phyloP scores from a whole-genome alignment of 2,797 vertebrate genomes.

The Oryzias dopingdopingensis region DNA sequence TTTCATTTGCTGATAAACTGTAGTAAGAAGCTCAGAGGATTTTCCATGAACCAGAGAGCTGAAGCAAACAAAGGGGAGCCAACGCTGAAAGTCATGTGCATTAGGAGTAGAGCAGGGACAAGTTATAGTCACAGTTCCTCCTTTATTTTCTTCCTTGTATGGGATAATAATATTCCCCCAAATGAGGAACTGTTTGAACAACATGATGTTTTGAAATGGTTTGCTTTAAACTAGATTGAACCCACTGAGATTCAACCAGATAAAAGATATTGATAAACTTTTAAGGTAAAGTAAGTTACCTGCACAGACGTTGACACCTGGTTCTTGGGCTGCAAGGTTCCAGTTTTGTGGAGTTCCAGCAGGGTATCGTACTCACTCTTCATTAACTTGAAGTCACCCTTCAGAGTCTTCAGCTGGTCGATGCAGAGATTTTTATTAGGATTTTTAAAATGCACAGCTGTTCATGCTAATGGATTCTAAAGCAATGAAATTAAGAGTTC shows the following conservation, averaged over 20 bases:
- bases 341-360: conserved; percentile 73
- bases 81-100: no score
- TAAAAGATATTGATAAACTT: no score
- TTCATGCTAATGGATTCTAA: neutral
- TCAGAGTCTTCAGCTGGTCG: conserved; percentile 73
- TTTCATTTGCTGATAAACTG: no score
- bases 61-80: no score
- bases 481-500: no score
- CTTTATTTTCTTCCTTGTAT: no score
- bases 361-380: conserved; percentile 75
- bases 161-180: neutral
- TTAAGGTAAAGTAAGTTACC: conserved; percentile 52
- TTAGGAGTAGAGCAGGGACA: no score
- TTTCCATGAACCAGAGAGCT: no score
- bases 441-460: neutral
- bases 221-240: neutral
- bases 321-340: conserved; percentile 49
- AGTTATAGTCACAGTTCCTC: no score
- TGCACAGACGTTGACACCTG: conserved; percentile 67
- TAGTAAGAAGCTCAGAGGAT: no score
- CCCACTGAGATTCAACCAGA: neutral
- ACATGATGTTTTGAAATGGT: neutral
- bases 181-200: neutral
- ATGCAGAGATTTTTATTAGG: neutral
- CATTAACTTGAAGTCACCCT: conserved; percentile 76